A percentile compares a stretch with the other conserved stretches of the same genome.
These are phyloP conservation scores for Lycaena phlaeas DNA, from an alignment of 2,888 invertebrate species.

Conservation along the genomic window DNA sequence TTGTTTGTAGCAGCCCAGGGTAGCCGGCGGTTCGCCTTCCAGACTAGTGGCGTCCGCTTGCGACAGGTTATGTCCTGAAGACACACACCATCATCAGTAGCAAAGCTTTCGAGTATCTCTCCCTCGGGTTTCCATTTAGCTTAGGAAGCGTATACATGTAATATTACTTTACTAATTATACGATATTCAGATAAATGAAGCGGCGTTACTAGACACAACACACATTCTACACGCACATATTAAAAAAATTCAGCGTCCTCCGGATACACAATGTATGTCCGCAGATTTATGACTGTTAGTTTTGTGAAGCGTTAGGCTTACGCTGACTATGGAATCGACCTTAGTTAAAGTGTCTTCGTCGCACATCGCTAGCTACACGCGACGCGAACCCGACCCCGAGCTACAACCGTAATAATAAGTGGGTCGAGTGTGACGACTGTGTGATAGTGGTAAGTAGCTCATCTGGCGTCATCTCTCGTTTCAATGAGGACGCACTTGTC, in stretches of 20 bases:
- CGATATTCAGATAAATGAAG: constrained; percentile 48
- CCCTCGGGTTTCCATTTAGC: constrained; percentile 32
- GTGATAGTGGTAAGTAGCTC: constrained; percentile 66
- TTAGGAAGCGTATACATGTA: constrained; percentile 29
- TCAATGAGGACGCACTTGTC: constrained; percentile 87
- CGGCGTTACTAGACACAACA: constrained; percentile 62
- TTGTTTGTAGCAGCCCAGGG: constrained; percentile 83
- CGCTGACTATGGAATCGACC: constrained; percentile 69
- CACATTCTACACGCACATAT: constrained; percentile 65
- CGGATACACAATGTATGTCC: constrained; percentile 65
- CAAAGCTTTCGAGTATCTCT: constrained; percentile 43
- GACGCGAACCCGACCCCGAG: constrained; percentile 62
- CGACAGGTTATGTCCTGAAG: constrained; percentile 92
- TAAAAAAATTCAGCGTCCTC: constrained; percentile 62
- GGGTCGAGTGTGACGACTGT: constrained; percentile 63
- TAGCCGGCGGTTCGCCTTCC: constrained; percentile 83
- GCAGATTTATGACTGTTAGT: constrained; percentile 50
- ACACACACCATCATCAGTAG: constrained; percentile 68
- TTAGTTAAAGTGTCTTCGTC: constrained; percentile 67
- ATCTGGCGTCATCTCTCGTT: constrained; percentile 79
- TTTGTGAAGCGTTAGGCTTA: constrained; percentile 71
- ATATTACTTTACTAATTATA: constrained; percentile 25
- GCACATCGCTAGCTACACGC: constrained; percentile 68
- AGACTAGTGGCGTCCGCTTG: constrained; percentile 90
- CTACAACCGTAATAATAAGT: constrained; percentile 52